Percentiles rank a stretch among this genome's conserved stretches.
Conservation (phyloP, 2,888 invertebrate species). For the Saturnia japonica region DNA sequence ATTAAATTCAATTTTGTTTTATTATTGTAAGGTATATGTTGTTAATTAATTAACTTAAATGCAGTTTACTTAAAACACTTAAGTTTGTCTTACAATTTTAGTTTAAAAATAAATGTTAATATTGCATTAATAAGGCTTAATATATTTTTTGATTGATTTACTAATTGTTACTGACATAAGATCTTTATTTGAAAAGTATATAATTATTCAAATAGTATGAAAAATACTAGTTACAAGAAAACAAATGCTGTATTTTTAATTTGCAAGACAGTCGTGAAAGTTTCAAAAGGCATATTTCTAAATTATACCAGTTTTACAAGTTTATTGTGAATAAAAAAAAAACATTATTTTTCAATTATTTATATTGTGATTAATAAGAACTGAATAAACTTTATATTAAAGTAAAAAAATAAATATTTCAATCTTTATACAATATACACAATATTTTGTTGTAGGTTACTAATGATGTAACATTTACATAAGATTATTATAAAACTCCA, state of each 20-base stretch:
- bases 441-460: background rate
- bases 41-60: slow-evolving; percentile 19
- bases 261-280: background rate
- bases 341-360: background rate
- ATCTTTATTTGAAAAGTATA: background rate
- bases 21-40: slow-evolving; percentile 26
- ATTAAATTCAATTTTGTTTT: slow-evolving; percentile 42
- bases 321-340: background rate
- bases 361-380: background rate
- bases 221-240: background rate
- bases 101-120: background rate
- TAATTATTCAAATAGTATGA: background rate
- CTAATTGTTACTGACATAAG: background rate
- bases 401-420: slow-evolving; percentile 2
- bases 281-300: background rate
- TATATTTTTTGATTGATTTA: background rate
- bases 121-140: background rate
- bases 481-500: background rate
- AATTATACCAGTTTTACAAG: background rate
- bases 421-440: background rate
- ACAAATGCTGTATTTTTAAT: background rate
- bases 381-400: background rate
- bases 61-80: background rate
- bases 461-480: background rate
- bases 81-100: no score